A percentile compares a stretch with the other conserved stretches of the same genome.
These are phyloP conservation scores for Cryptoblepharus egeriae DNA, from an alignment of 2,797 vertebrate species.

Conservation along the genomic window DNA sequence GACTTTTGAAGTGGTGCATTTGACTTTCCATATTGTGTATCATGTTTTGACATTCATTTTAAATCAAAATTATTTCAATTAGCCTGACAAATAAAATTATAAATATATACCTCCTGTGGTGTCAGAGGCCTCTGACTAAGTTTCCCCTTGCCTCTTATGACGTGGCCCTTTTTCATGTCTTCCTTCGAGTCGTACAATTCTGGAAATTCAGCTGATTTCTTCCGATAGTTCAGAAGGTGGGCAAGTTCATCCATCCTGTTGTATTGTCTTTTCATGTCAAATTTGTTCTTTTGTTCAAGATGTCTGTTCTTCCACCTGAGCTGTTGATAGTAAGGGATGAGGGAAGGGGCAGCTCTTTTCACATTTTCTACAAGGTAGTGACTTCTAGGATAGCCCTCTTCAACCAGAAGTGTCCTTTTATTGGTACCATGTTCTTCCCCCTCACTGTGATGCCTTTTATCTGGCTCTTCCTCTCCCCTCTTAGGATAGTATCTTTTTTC, in stretches of 20 bases:
- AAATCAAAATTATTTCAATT: not conserved
- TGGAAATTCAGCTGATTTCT: slow-evolving; percentile 79
- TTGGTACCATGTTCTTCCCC: not conserved
- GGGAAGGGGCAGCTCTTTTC: slow-evolving; percentile 77
- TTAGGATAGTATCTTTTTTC: slow-evolving; percentile 62
- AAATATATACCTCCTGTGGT: slow-evolving; percentile 83
- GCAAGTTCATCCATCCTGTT: slow-evolving; percentile 83
- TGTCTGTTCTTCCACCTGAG: slow-evolving; percentile 81
- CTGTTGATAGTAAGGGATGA: slow-evolving; percentile 80
- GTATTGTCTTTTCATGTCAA: slow-evolving; percentile 72
- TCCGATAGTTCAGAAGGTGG: slow-evolving; percentile 83
- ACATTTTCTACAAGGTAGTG: slow-evolving; percentile 51
- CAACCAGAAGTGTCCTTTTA: slow-evolving; percentile 28
- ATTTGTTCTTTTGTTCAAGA: slow-evolving; percentile 40
- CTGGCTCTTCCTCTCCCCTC: slow-evolving; percentile 55
- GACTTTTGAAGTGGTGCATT: not conserved
- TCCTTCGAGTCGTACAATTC: slow-evolving; percentile 77
- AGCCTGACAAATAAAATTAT: not conserved
- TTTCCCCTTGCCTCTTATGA: slow-evolving; percentile 67
- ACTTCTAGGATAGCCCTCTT: slow-evolving; percentile 41
- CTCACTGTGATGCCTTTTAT: slow-evolving; percentile 14
- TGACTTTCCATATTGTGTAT: not conserved
- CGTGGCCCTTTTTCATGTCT: slow-evolving; percentile 57
- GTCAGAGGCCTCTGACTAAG: slow-evolving; percentile 78
- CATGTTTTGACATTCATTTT: not conserved